Evolutionary conservation across 2,888 invertebrate species (phyloP).

Genomic region (Eledone cirrhosa): DNA sequence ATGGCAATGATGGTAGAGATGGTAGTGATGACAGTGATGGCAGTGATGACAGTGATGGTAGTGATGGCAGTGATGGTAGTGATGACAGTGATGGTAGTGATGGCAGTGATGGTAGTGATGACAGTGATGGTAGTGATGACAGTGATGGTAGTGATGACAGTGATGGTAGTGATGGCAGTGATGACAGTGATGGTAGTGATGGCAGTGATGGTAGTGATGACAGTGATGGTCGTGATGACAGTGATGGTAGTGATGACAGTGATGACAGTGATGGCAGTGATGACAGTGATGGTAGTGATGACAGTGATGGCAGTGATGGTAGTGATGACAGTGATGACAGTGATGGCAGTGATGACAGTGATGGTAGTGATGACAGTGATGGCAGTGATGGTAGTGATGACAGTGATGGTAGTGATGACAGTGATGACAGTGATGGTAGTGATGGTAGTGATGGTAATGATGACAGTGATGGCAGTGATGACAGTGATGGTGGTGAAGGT

Average conservation of each 20-base stretch:
- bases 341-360: neutral
- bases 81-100: conserved; percentile 8
- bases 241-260: neutral
- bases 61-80: conserved; percentile 4
- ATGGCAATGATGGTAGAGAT: too few relatives aligned
- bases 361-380: neutral
- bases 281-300: conserved; percentile 17
- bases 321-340: neutral
- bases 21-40: neutral
- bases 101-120: conserved; percentile 1
- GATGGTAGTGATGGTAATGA: neutral
- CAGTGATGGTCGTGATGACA: neutral
- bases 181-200: neutral
- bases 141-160: conserved; percentile 6
- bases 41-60: conserved; percentile 15
- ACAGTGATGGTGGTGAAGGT: neutral
- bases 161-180: conserved; percentile 4
- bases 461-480: conserved; percentile 7
- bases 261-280: neutral
- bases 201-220: conserved; percentile 11
- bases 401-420: neutral
- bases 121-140: neutral
- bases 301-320: too few relatives aligned
- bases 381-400: conserved; percentile 12
- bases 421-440: conserved; percentile 5